Base-by-base conservation (phyloP, 2,888 invertebrate species). In the Homarus gammarus region DNA sequence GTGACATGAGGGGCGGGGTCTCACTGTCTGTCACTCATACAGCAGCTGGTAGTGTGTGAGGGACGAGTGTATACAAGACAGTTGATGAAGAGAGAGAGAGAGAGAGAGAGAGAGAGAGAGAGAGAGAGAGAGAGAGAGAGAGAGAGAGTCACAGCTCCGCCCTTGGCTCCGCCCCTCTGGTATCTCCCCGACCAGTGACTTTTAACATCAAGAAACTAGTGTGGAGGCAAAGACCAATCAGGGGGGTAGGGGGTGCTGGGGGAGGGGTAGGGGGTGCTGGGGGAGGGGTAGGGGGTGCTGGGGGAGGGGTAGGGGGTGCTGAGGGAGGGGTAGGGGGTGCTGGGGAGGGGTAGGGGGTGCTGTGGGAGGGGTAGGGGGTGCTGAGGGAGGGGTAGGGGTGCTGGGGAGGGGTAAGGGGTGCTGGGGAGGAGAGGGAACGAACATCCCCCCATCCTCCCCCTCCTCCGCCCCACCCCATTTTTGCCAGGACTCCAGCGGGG, bases 41-140 rank as follows among this genome's bases (percentile, higher is more conserved):
- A n/a, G n/a, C n/a, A n/a, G n/a, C n/a, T n/a, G n/a, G n/a, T n/a
- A n/a, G n/a, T n/a, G n/a, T n/a, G n/a, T n/a, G n/a, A n/a, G n/a
- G n/a, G n/a, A n/a, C n/a, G 1, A 49, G 49, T 49, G 15, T 12
- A 8, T 49, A 8, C 15, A 49, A 15, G 10, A 49, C 49, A 12
- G 10, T 1, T 1, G 0, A 15, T 49, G 22, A 22, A 18, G 56
- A 49, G 77, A 15, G 75, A 6, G 8, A 15, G 38, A 10, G 75
- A 75, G 38, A 38, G 38, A 36, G 75, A 75, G 38, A 75, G 38
- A 36, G 38, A 36, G 38, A 38, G 40, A 75, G 75, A 36, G 40
- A 38, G 75, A 10, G 33, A 33, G 12, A 27, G 15, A 27, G 27
- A 31, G 18, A 18, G 31, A 27, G 2, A 51, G 56, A 33, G 61